Evolutionary conservation across 2,888 invertebrate genomes (phyloP), one percentile per base, ranked within the genome.

Genomic region (Cetonia aurata): DNA sequence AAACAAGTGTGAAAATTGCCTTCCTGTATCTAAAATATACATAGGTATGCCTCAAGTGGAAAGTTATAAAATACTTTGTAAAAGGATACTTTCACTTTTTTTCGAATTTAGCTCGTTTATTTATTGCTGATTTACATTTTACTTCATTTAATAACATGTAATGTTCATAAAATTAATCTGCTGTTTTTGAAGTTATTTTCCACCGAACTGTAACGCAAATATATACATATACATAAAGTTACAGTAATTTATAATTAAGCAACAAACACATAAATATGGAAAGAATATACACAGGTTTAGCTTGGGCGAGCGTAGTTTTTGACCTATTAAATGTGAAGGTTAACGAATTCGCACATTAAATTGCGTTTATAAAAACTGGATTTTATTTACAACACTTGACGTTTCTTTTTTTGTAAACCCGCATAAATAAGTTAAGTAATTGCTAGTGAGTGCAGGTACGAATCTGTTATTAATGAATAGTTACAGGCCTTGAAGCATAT

Each of bases 281-380:
- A 52, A 52, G 25, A 25, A 52, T 9, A 52, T 12, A 17, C 9
- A 52, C 10, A 17, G 46, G 50, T 65, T 17, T 50, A 31, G 6
- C 10, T 17, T 3, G 12, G 13, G 10, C 12, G 17, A 12, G 17
- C 42, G 48, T 48, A 55, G 8, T 17, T 33, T 48, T 50, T 62
- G 62, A 50, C 62, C 62, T 15, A 62, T 62, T 37, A 62, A 62
- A 62, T 62, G 62, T 48, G 48, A 62, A 62, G 62, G 62, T 50
- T 62, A 62, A 57, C 19, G 42, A 57, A 57, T 62, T 50, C 37
- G 25, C 13, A 12, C 42, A 37, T 62, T 50, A 50, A 62, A 19
- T 48, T 37, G 8, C 19, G 48, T 13, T 50, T 37, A 52, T 50
- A 50, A 50, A 65, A 50, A 60, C 60, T 65, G 33, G 62, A 52